Conservation (phyloP, 2,888 invertebrate species). For the Tryphoninae sp. region DNA sequence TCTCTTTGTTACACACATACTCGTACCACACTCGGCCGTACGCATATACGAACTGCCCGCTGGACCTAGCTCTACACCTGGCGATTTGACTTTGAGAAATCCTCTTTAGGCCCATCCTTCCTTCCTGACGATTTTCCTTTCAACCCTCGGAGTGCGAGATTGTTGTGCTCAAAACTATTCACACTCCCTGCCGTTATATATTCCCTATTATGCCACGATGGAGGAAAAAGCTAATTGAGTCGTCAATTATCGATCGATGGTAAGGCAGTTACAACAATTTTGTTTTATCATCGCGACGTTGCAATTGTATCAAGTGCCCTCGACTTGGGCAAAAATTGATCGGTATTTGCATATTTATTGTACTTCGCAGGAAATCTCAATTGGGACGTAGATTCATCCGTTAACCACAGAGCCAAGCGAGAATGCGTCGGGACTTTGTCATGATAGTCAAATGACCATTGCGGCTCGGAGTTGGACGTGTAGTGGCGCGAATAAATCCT, state of each 20-base stretch:
- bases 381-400: background rate
- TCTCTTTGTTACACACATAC: slow-evolving; percentile 12
- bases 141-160: background rate
- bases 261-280: too few species aligned
- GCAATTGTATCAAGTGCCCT: too few species aligned
- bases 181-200: slow-evolving; percentile 2
- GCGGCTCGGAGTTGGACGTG: slow-evolving; percentile 29
- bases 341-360: too few species aligned
- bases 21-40: background rate
- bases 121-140: slow-evolving; percentile 5
- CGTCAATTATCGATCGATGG: too few species aligned
- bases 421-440: background rate
- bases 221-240: background rate
- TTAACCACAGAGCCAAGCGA: background rate
- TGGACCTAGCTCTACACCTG: background rate
- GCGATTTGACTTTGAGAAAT: slow-evolving; percentile 42
- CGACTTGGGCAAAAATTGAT: too few species aligned
- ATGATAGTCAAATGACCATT: slow-evolving; percentile 40
- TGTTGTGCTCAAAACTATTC: background rate
- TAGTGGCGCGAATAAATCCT: slow-evolving; percentile 29
- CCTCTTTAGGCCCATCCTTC: background rate
- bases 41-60: background rate
- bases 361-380: too few species aligned
- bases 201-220: background rate
- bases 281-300: too few species aligned